Base-by-base conservation (phyloP, 2,888 invertebrate species). In the Sphaerophoria rueppellii region DNA sequence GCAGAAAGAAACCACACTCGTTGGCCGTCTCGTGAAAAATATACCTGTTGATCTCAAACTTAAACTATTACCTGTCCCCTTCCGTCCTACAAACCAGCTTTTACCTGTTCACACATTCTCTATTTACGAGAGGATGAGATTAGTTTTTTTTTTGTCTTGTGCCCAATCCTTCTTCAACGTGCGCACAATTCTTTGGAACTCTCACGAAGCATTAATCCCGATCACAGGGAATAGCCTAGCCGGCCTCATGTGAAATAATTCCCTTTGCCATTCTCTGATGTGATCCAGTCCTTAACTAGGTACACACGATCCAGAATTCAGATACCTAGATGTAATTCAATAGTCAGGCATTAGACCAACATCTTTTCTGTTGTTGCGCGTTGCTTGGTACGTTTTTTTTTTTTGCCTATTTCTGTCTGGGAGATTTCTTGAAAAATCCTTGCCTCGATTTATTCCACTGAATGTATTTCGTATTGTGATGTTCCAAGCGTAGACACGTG, bases 301-400 rank as follows among this genome's bases (percentile, higher is more conserved):
- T 57, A 34, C 50, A 58, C 6, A 2, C 35, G 12, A 11, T 75
- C 58, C 60, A 60, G 16, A 46, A 61, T 69, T 75, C 75, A 75
- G 24, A 24, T 24, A 24, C 24, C 24, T 24, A 24, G 79, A 67
- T 83, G 82, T 75, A 82, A 82, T 79, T 79, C 82, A 74, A 82
- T 82, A 60, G 79, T 57, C 43, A 74, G 57, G 57, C 70, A 82
- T 35, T 61, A 73, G 63, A n/a, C 63, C 52, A 65, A 71, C 65
- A 67, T 34, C 63, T 48, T 48, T 63, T 74, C 5, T 67, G 11
- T n/a, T 50, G 9, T 24, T 55, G 43, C 48, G n/a, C 50, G 35
- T 55, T 58, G 37, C 69, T 50, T 7, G 32, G 34, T 65, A 16
- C 12, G 4, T 35, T 48, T 37, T 16, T 48, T 63, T 48, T 48